Conservation (phyloP, 2,113 vertebrate species). For the Rhinogobius similis region DNA sequence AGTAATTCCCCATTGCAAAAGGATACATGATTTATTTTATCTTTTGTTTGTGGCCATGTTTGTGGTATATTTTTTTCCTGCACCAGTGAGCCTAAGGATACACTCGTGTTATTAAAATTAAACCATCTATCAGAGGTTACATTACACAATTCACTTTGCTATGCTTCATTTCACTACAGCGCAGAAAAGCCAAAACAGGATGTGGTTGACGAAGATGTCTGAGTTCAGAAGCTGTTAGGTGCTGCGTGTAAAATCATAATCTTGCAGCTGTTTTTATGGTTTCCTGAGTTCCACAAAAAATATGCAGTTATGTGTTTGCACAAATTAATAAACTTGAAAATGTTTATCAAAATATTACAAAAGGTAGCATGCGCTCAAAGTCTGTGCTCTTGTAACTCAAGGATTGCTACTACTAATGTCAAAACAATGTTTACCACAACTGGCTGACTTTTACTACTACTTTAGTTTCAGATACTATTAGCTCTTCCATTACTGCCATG, state of each 20-base stretch:
- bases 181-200: constrained; percentile 54
- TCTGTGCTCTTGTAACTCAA: too few species aligned
- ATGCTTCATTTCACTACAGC: constrained; percentile 23
- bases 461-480: too few species aligned
- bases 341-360: too few species aligned
- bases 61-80: neutral
- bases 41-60: neutral
- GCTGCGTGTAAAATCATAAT: neutral
- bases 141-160: constrained; percentile 10
- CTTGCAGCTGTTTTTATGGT: constrained; percentile 29
- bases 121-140: constrained; percentile 17
- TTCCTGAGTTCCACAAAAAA: constrained; percentile 19
- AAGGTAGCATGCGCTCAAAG: neutral
- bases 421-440: too few species aligned
- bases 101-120: constrained; percentile 14
- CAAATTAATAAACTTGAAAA: too few species aligned
- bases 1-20: neutral
- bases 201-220: constrained; percentile 38
- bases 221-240: constrained; percentile 6
- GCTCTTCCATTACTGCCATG: neutral
- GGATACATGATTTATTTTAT: neutral
- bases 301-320: neutral
- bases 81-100: neutral
- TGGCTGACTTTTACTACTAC: neutral
- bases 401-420: neutral